Base-by-base conservation (phyloP, 2,888 invertebrate genomes). In the Anorthoa munda region DNA sequence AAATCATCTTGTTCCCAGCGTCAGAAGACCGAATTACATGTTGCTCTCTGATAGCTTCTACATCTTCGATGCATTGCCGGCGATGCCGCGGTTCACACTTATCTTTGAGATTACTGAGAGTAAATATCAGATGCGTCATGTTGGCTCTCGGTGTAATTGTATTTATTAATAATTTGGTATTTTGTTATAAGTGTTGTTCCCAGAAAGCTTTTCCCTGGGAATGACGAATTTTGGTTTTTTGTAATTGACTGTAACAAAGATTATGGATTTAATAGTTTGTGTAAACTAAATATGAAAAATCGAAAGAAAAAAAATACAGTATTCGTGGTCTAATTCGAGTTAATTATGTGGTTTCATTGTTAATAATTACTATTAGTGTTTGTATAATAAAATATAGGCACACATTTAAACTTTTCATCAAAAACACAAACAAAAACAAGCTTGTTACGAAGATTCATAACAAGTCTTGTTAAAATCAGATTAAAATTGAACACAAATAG, bases 31-130 rank as follows among this genome's bases (percentile, higher is more conserved):
- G 45, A 77, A 72, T 74, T 75, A 77, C 50, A 83, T 74, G 72
- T 76, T 77, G 71, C 65, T 48, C n/a, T 60, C 26, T 66, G 64
- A 80, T 74, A 68, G 66, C 61, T 71, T 78, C 69, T 68, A 73
- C 60, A 74, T 79, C 77, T 77, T 66, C 48, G 71, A 76, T 74
- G 77, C 68, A 86, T 78, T 81, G 71, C 72, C 71, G n/a, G 15
- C 71, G 46, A 82, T 83, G 71, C 79, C 66, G 69, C 18, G 63
- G 73, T 80, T 86, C 80, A 86, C 84, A 83, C 77, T 76, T 79
- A 72, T 31, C 75, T 70, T 66, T 51, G 18, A 26, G 21, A 66
- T 66, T 68, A 53, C 75, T 64, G 12, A 67, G 70, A 81, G 68
- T 64, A 79, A 68, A 39, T 17, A 53, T 51, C 50, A 70, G 78